These are phyloP conservation scores for Catagonus wagneri DNA, from an alignment of 2,113 vertebrate species.

Conservation along the genomic window DNA sequence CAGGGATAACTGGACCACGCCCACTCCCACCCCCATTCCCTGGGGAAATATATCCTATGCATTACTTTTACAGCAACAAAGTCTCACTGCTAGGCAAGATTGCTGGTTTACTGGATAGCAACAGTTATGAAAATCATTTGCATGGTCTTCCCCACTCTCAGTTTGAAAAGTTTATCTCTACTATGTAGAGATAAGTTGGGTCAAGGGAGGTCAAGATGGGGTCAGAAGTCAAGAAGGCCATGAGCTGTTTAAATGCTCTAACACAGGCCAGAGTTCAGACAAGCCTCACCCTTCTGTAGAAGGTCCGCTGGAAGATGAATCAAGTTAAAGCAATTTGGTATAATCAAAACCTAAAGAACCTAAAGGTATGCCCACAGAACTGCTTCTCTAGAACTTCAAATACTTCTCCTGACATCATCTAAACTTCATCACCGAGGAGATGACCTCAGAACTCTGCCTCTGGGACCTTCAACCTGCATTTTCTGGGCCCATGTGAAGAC, in stretches of 20 bases:
- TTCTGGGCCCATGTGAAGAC: not conserved
- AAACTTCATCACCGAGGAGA: not conserved
- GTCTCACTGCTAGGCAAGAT: not conserved
- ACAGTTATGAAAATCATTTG: not conserved
- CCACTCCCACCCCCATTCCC: not conserved
- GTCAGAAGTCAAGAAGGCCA: constrained; percentile 20
- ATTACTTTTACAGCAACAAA: not conserved
- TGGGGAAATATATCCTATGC: not conserved
- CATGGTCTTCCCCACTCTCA: not conserved
- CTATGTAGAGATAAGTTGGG: not conserved
- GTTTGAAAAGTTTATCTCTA: constrained; percentile 42
- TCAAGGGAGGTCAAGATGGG: not conserved
- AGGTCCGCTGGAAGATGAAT: not conserved
- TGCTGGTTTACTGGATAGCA: not conserved
- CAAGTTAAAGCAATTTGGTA: not conserved
- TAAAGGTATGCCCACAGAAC: not conserved
- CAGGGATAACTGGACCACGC: not conserved
- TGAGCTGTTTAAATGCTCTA: not conserved
- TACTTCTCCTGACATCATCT: not conserved
- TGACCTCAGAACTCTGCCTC: not conserved
- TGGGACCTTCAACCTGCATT: not conserved
- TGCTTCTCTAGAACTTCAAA: not conserved
- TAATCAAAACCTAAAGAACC: not conserved
- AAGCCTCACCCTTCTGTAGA: not conserved
- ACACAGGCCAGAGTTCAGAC: not conserved